Percentiles rank a stretch among this genome's conserved stretches.
Conservation (phyloP, 1,140 invertebrate genomes). For the Magallana ariakensis region DNA sequence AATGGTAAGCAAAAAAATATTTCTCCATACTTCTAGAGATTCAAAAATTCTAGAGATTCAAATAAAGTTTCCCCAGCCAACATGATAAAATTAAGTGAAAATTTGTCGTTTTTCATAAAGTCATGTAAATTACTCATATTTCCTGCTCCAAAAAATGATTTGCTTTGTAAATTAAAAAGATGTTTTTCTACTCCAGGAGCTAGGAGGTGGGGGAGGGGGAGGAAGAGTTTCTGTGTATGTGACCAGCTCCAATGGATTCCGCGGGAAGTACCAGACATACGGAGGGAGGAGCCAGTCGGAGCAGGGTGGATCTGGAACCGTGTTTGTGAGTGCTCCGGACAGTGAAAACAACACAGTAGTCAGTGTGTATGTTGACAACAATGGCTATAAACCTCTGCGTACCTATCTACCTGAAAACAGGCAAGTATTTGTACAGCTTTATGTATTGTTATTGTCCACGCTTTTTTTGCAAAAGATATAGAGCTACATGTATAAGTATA, state of each 20-base stretch:
- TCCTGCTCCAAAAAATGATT: no score
- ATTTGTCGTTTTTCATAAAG: no score
- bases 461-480: no score
- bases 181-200: slow-evolving; percentile 53
- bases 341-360: slow-evolving; percentile 44
- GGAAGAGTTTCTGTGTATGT: slow-evolving; percentile 67
- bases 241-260: slow-evolving; percentile 56
- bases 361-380: slow-evolving; percentile 67
- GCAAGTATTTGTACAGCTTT: background rate
- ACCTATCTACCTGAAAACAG: slow-evolving; percentile 60
- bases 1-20: background rate
- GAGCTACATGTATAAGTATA: no score
- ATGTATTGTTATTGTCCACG: no score
- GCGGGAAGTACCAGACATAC: slow-evolving; percentile 65
- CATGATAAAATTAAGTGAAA: no score
- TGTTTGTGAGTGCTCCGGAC: slow-evolving; percentile 61
- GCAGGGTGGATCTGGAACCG: slow-evolving; percentile 69
- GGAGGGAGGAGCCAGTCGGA: slow-evolving; percentile 67
- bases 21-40: background rate
- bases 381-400: slow-evolving; percentile 57
- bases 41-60: no score
- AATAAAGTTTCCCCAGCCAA: no score
- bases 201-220: slow-evolving; percentile 72
- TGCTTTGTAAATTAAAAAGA: no score
- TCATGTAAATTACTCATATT: no score